phyloP scores from a whole-genome alignment of 2,797 vertebrate species.

The Eulemur mongoz region DNA sequence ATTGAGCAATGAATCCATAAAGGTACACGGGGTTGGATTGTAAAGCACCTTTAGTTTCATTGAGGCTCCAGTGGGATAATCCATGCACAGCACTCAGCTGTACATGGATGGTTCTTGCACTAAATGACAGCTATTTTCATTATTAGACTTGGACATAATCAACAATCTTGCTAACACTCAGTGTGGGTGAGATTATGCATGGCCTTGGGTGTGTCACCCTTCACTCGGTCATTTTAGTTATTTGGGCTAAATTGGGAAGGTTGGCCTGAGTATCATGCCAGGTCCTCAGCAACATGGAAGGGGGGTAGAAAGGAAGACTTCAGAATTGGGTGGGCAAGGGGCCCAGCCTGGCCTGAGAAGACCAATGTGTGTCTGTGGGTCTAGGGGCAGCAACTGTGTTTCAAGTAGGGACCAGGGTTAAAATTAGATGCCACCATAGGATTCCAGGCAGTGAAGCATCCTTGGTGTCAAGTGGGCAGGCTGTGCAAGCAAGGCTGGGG shows the following conservation, averaged over 20 bases:
- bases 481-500: neutral
- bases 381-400: neutral
- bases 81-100: neutral
- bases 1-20: neutral
- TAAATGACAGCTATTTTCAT: neutral
- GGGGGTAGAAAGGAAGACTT: neutral
- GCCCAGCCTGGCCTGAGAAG: neutral
- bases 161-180: no score
- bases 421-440: neutral
- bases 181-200: neutral
- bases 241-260: no score
- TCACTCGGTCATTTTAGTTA: neutral
- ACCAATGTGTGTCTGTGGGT: neutral
- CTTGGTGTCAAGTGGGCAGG: neutral
- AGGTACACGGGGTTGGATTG: neutral
- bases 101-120: fast-evolving
- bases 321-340: no score
- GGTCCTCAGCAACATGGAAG: neutral
- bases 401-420: fast-evolving
- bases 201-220: neutral
- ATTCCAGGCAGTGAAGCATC: neutral
- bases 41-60: neutral
- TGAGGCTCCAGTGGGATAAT: neutral
- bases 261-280: neutral
- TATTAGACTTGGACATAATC: neutral